Conservation (phyloP, 1,140 invertebrate genomes). For the Cherax quadricarinatus region DNA sequence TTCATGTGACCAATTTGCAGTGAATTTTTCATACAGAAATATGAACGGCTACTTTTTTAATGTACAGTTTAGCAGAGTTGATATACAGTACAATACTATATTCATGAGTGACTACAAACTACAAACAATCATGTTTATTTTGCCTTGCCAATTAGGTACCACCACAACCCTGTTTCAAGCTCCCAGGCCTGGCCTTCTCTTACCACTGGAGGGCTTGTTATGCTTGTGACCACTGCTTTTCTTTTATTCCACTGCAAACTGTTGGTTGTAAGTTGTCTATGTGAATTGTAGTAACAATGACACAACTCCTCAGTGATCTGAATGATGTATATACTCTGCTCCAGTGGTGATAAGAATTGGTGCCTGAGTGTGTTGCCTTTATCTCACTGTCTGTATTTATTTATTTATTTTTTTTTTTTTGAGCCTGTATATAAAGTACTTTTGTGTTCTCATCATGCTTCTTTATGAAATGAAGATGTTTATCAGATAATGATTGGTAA, state of each 20-base stretch:
- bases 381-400: background rate
- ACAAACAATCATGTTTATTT: background rate
- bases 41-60: background rate
- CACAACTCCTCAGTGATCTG: background rate
- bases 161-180: constrained; percentile 28
- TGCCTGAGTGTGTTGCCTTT: constrained; percentile 16
- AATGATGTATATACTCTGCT: background rate
- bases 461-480: background rate
- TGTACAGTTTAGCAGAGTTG: background rate
- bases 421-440: background rate
- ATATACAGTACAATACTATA: background rate
- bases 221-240: background rate
- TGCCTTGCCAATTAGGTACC: constrained; percentile 33
- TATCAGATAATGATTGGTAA: background rate
- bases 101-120: no score
- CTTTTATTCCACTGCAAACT: background rate
- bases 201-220: background rate
- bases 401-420: background rate
- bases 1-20: background rate
- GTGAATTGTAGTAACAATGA: constrained; percentile 7
- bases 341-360: constrained; percentile 16
- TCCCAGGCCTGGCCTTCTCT: constrained; percentile 22
- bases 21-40: background rate
- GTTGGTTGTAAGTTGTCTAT: constrained; percentile 4
- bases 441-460: constrained; percentile 17